phyloP scores from a whole-genome alignment of 2,113 vertebrate species.

The Etia nguti region DNA sequence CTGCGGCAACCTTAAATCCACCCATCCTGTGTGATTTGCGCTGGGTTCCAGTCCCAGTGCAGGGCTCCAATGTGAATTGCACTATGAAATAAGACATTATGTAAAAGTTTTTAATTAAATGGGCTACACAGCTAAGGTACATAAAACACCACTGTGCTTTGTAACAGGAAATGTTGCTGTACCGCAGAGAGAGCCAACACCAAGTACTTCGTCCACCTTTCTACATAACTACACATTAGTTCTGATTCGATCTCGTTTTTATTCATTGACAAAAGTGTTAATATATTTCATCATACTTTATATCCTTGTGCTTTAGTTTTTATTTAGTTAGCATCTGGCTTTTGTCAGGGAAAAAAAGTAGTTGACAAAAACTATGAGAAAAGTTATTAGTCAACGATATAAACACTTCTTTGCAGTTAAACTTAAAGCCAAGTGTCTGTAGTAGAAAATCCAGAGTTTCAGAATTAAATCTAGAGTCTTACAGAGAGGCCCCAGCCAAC shows the following conservation, averaged over 20 bases:
- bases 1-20: background rate
- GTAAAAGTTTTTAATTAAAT: background rate
- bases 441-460: background rate
- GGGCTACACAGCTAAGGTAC: background rate
- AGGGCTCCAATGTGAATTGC: background rate
- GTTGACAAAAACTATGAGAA: too few species aligned
- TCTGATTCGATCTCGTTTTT: background rate
- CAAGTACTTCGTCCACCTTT: background rate
- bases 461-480: background rate
- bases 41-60: background rate
- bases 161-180: background rate
- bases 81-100: background rate
- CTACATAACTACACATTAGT: background rate
- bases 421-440: background rate
- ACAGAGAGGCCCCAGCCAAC: background rate
- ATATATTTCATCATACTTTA: background rate
- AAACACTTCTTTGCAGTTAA: too few species aligned
- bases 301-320: background rate
- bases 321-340: background rate
- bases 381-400: too few species aligned
- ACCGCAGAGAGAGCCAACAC: background rate
- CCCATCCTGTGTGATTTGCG: background rate
- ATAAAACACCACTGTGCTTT: background rate
- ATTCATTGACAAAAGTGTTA: background rate
- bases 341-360: background rate